These are phyloP conservation scores for Drosophila limbata DNA, from an alignment of 2,888 invertebrate genomes.

Conservation along the genomic window DNA sequence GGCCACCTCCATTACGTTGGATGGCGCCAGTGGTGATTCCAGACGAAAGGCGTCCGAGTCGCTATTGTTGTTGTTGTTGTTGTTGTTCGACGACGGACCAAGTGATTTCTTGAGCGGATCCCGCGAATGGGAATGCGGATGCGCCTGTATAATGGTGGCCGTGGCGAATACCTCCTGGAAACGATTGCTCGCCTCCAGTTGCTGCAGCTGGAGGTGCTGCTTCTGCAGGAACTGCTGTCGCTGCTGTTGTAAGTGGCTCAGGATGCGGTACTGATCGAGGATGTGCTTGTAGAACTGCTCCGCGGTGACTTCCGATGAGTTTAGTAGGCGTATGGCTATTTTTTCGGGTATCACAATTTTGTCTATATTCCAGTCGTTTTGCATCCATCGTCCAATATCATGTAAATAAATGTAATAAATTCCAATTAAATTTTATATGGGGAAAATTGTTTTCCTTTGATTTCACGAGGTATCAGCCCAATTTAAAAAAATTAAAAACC, in stretches of 20 bases:
- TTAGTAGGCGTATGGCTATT: constrained; percentile 84
- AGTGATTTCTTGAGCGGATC: constrained; percentile 67
- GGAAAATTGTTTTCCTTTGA: neutral
- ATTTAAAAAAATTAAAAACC: neutral
- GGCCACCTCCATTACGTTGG: constrained; percentile 27
- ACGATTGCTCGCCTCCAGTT: constrained; percentile 80
- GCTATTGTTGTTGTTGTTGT: constrained; percentile 17
- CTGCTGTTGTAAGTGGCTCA: constrained; percentile 79
- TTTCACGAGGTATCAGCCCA: neutral
- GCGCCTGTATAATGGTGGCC: constrained; percentile 82
- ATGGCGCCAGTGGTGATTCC: constrained; percentile 49
- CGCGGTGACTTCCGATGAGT: constrained; percentile 84
- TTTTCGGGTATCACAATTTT: constrained; percentile 85
- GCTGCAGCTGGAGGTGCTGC: constrained; percentile 81
- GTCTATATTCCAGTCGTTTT: neutral
- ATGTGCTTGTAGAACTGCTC: constrained; percentile 85
- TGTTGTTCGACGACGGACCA: constrained; percentile 25
- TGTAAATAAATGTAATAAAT: constrained; percentile 4
- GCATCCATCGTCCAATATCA: neutral
- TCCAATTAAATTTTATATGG: neutral
- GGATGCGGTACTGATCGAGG: constrained; percentile 82
- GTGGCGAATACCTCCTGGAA: constrained; percentile 83
- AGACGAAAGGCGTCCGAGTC: constrained; percentile 61
- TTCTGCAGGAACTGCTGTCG: constrained; percentile 82
- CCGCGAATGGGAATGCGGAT: constrained; percentile 67